Evolutionary conservation across 1,140 invertebrate species (phyloP), one percentile per base, ranked within the genome.

Genomic region (Metaphire vulgaris): DNA sequence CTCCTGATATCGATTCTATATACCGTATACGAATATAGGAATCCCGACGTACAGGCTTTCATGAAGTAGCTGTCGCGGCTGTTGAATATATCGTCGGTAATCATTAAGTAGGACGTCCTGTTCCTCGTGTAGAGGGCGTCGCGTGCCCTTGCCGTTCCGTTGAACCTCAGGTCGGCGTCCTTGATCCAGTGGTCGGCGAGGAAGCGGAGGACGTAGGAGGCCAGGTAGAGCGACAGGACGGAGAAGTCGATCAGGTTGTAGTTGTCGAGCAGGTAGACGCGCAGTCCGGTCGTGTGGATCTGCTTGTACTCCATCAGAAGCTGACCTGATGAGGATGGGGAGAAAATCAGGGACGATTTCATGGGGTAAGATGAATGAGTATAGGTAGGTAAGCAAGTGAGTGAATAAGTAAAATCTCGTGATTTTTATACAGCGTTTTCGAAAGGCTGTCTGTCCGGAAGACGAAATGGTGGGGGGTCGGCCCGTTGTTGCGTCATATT

Each of bases 281-380:
- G 75, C 32, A 83, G 78, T 28, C 85, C 85, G 41, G 83, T 83
- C 76, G 79, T 81, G 78, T 87, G 86, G 2, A 86, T 80, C 76
- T 86, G 85, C 77, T 87, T 87, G 74, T 84, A 85, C 78, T 87
- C 86, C 77, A 83, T 84, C 84, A 85, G 85, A 29, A 85, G 76
- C 65, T 85, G 79, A 76, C 86, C 86, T 86, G 81, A 15, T 81
- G 28, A 80, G 41, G 31, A 34, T 68, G 77, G 32, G 74, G 26
- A 77, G 29, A 76, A n/a, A n/a, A n/a, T n/a, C n/a, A n/a, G n/a
- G n/a, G n/a, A n/a, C n/a, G n/a, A n/a, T n/a, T n/a, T n/a, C n/a
- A n/a, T n/a, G n/a, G n/a, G n/a, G n/a, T n/a, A n/a, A n/a, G n/a
- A n/a, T n/a, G n/a, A n/a, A n/a, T n/a, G n/a, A n/a, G n/a, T n/a